Evolutionary conservation across 2,888 invertebrate species (phyloP), one percentile per base, ranked within the genome.

Genomic region (Tenthredo scrophulariae): DNA sequence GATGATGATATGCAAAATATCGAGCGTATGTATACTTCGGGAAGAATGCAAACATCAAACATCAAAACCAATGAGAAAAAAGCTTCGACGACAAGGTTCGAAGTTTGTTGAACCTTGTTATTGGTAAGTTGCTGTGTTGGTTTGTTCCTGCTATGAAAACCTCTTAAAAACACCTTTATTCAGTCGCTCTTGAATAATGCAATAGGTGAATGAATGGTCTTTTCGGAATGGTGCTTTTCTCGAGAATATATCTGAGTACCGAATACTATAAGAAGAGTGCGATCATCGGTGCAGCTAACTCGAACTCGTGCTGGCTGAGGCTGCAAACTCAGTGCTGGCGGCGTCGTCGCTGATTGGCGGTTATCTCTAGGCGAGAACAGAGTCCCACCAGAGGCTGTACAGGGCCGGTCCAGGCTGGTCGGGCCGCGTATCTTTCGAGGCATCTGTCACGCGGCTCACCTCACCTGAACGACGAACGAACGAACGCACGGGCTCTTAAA

Each of bases 321-420:
- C 43, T 74, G 72, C 40, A 43, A 29, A 37, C 77, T 54, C 77
- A 40, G 50, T 54, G 67, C 18, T 67, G 67, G 67, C 77, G 50
- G 50, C 77, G 15, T 33, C 26, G 67, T 80, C 80, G 22, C 80
- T 80, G 80, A 80, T 80, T 89, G 88, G 88, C 88, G 89, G 88
- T 91, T 91, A 91, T 91, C 91, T 91, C 87, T 86, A 88, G 89
- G 88, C 89, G 89, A 89, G 91, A 91, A 91, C 91, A 91, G 91
- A 87, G 89, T 87, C 87, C 87, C 89, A 87, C 87, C 85, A 86
- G 85, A 87, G 84, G 86, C 86, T 43, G 80, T 54, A 33, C 58
- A 37, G 54, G 58, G 80, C 62, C 40, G 33, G 22, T 29, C 80
- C 40, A 86, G 87, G 29, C n/a, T 37, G 86, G 88, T 88, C 88